Evolutionary conservation across 2,797 vertebrate species (phyloP).

Genomic region (Coregonus sp.): DNA sequence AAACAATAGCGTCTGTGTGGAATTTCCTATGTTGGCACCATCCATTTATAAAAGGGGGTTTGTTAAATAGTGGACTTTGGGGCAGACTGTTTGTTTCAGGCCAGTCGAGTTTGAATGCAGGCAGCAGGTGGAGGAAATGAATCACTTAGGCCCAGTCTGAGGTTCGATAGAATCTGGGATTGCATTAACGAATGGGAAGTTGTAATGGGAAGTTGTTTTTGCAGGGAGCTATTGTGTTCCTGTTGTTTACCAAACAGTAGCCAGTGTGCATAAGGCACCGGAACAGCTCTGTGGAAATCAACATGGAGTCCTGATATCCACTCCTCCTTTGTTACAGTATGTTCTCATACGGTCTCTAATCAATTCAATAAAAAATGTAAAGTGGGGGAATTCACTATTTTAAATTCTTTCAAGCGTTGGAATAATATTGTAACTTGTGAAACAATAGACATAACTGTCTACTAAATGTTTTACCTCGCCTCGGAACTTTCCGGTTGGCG

Average conservation of each 20-base stretch:
- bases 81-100: conserved; percentile 1
- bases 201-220: conserved; percentile 46
- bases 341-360: background rate
- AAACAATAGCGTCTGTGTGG: conserved; percentile 64
- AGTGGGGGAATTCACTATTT: too few species aligned
- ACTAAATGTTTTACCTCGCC: too few species aligned
- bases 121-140: conserved; percentile 64
- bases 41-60: conserved; percentile 9
- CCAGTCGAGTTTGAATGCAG: conserved; percentile 46
- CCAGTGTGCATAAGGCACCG: conserved; percentile 37
- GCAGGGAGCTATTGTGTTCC: conserved; percentile 43
- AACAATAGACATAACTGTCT: too few species aligned
- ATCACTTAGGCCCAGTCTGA: conserved; percentile 43
- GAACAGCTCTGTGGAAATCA: conserved; percentile 20
- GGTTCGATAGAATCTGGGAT: conserved; percentile 36
- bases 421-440: too few species aligned
- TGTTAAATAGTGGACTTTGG: background rate
- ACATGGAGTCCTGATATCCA: conserved; percentile 15
- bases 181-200: conserved; percentile 50
- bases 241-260: conserved; percentile 40
- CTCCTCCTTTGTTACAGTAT: conserved; percentile 17
- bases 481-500: too few species aligned
- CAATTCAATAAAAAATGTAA: too few species aligned
- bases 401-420: too few species aligned
- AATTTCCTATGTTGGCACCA: conserved; percentile 54